Base-by-base conservation (phyloP, 2,113 vertebrate species). In the Glareola pratincola region DNA sequence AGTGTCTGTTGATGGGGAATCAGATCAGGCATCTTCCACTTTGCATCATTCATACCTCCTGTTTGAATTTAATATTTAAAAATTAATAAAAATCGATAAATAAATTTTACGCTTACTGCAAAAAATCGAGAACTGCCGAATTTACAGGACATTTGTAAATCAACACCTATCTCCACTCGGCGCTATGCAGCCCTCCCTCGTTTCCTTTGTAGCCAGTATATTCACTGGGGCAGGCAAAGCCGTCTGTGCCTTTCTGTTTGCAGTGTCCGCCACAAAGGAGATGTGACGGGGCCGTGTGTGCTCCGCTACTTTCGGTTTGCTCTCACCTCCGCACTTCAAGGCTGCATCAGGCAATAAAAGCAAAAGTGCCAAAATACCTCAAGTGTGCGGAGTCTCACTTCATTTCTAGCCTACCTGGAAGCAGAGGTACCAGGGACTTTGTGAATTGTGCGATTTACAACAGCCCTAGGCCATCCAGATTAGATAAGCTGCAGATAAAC, bases 401-500 rank as follows among this genome's bases (percentile, higher is more conserved):
- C 74, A 82, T 94, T 95, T 90, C 57, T 32, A 91, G 67, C 47
- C 71, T 85, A 96, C 93, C 89, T 88, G 91, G 86, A 92, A 83
- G 23, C 63, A 69, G 91, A 80, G n/a, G 80, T 73, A 57, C 80
- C 73, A 66, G 41, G 71, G 78, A 43, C 72, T 72, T 43, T 13
- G 66, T 63, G 77, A 85, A 80, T 18, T 63, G 2, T 2, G 21
- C 59, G 45, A 54, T 57, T 91, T 83, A 71, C 84, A 89, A 34
- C n/a, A 95, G 74, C 63, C 59, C 77, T 36, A 53, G 85, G 2
- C 20, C 37, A 32, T 36, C 74, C 84, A 77, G 84, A 73, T 72
- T 74, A 94, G 89, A 96, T 94, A 95, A 97, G 4, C 29, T 85
- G 71, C 69, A 91, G 92, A 91, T 85, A 91, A 95, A 89, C 71